Conservation (phyloP, 1,140 invertebrate species). For the Drosophila repleta region DNA sequence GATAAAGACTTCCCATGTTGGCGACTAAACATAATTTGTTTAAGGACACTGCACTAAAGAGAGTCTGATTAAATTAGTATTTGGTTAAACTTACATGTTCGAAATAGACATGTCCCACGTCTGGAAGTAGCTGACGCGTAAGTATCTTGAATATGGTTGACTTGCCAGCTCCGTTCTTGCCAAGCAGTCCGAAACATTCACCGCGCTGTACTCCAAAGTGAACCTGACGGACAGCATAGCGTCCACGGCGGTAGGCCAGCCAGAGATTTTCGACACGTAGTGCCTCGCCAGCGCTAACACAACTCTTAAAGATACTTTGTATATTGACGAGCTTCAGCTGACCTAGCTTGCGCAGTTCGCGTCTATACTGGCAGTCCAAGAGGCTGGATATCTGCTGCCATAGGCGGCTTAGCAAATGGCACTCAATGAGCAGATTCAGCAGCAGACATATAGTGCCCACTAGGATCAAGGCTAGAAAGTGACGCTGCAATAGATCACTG, state of each 20-base stretch:
- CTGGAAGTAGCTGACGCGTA: constrained; percentile 87
- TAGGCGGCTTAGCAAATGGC: constrained; percentile 63
- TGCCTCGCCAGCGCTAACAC: constrained; percentile 51
- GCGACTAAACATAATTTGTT: too few species aligned
- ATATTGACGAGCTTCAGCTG: constrained; percentile 62
- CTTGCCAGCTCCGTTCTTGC: constrained; percentile 90
- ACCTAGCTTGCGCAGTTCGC: constrained; percentile 57
- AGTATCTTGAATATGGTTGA: constrained; percentile 90
- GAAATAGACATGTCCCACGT: constrained; percentile 85
- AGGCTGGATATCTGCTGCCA: constrained; percentile 42
- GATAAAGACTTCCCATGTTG: too few species aligned
- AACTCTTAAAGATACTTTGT: constrained; percentile 71
- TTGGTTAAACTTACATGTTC: constrained; percentile 66
- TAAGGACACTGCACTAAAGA: too few species aligned
- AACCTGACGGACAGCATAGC: constrained; percentile 76
- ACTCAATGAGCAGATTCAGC: constrained; percentile 87
- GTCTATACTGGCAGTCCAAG: constrained; percentile 48
- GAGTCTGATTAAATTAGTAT: background rate
- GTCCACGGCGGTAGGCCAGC: constrained; percentile 62
- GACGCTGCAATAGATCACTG: constrained; percentile 85
- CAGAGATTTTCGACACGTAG: constrained; percentile 74
- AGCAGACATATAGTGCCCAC: constrained; percentile 85
- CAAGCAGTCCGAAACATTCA: constrained; percentile 90
- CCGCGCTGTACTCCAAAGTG: constrained; percentile 73
- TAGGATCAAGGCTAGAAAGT: constrained; percentile 85